Base-by-base conservation (phyloP, 2,797 vertebrate species). In the Luscinia luscinia region DNA sequence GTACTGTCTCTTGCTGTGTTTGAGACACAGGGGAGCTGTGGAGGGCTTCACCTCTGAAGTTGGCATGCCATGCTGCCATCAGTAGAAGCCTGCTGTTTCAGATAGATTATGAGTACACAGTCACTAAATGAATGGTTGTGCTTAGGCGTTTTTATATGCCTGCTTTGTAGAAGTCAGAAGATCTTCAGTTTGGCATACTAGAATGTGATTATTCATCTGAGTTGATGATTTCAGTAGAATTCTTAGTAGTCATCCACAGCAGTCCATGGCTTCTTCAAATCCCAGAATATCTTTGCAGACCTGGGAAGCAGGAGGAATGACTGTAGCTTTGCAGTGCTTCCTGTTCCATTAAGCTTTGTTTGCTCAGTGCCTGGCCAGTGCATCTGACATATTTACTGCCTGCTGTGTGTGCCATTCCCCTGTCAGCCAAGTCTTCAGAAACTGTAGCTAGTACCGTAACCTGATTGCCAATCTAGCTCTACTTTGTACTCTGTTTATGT, bases 1-100 rank as follows among this genome's bases (percentile, higher is more conserved):
- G n/a, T 62, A 11, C 45, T 0, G 0, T 28, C 22, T 75, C 66
- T 84, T 2, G 1, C 40, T 59, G 0, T 4, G 0, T 63, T 79
- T 67, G 72, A 57, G 55, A 8, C 36, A 22, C 41, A 69, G 51
- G 36, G 11, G 11, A 58, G 36, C 58, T 57, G 36, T 55, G 40
- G 75, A 82, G 51, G 46, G 36, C n/a, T 87, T 82, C 36, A 28
- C 28, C 62, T 76, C 68, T 48, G 15, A 81, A 40, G 21, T 0
- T 73, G 24, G 6, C 9, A 1, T 49, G 26, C 36, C 12, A 0
- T 62, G 12, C 30, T 78, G 43, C 38, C 40, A 30, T 12, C 0
- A 2, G 6, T 9, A 57, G 57, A 67, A 93, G 24, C 52, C 41
- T 74, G 6, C 55, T 66, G 24, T 69, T 91, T 66, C 26, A 62